phyloP scores from a whole-genome alignment of 2,797 vertebrate species.

The Melanotaenia nigrans region DNA sequence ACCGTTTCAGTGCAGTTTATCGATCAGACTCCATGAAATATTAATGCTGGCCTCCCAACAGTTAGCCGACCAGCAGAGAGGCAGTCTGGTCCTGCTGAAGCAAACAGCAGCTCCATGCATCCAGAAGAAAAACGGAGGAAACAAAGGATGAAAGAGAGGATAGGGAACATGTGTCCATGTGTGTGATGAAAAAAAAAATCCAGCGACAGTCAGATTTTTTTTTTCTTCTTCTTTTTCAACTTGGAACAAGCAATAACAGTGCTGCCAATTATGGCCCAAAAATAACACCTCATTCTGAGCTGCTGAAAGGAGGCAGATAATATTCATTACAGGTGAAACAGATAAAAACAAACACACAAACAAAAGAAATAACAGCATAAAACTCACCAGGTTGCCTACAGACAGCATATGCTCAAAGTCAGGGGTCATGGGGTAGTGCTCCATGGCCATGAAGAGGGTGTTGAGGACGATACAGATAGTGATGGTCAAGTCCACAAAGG shows the following conservation, averaged over 20 bases:
- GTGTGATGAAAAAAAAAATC: conserved; percentile 30
- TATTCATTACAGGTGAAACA: conserved; percentile 20
- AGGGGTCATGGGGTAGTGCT: conserved; percentile 96
- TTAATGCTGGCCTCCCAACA: conserved; percentile 71
- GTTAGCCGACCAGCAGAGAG: conserved; percentile 59
- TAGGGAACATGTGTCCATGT: conserved; percentile 17
- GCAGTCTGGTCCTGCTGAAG: conserved; percentile 54
- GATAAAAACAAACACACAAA: conserved; percentile 11
- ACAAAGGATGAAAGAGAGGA: conserved; percentile 22
- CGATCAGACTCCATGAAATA: conserved; percentile 76
- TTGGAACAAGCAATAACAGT: conserved; percentile 40
- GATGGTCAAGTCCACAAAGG: conserved; percentile 97
- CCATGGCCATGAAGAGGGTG: conserved; percentile 99
- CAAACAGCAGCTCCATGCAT: conserved; percentile 47
- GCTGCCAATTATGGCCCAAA: conserved; percentile 56
- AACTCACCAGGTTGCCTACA: conserved; percentile 97
- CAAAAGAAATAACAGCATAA: not conserved
- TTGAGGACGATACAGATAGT: conserved; percentile 99
- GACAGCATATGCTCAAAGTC: conserved; percentile 91
- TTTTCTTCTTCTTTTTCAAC: not conserved
- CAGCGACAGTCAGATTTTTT: not conserved
- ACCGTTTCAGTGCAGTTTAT: conserved; percentile 75
- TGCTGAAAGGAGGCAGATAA: conserved; percentile 31
- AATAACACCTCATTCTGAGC: conserved; percentile 57
- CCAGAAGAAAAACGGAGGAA: conserved; percentile 19